Evolutionary conservation across 2,888 invertebrate species (phyloP).

Genomic region (Sicus ferrugineus): DNA sequence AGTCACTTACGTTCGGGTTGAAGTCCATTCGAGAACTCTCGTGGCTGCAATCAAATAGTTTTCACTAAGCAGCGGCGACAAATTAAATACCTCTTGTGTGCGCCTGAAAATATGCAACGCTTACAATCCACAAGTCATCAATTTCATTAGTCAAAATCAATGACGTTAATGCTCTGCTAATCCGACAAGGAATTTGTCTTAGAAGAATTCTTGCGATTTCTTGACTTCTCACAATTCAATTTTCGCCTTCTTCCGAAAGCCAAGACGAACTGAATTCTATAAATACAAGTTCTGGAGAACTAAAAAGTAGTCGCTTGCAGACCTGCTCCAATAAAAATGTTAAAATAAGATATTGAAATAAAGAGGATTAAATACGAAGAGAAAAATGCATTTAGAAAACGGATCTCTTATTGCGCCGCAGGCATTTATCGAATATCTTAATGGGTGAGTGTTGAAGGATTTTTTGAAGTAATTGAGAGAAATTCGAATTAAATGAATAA

Average conservation of each 20-base stretch:
- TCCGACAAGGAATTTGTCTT: slow-evolving; percentile 24
- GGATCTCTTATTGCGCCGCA: slow-evolving; percentile 37
- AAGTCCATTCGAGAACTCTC: too few species aligned
- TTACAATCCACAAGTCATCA: not conserved
- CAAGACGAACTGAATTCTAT: not conserved
- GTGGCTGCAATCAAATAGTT: too few species aligned
- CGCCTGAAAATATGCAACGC: slow-evolving; percentile 17
- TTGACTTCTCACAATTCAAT: not conserved
- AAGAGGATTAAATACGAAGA: not conserved
- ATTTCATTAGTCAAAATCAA: slow-evolving; percentile 10
- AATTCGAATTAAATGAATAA: not conserved
- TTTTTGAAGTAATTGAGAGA: too few species aligned
- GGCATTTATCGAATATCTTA: slow-evolving; percentile 35
- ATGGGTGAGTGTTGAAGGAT: too few species aligned
- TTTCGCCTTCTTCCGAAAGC: not conserved
- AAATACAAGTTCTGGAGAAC: not conserved
- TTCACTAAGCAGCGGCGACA: too few species aligned
- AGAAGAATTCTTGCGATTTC: slow-evolving; percentile 23
- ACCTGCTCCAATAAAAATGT: not conserved
- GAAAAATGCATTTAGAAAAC: slow-evolving; percentile 35
- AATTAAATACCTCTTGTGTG: slow-evolving; percentile 40
- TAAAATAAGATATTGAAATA: not conserved
- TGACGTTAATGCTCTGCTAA: slow-evolving; percentile 21
- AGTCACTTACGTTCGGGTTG: too few species aligned
- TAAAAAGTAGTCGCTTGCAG: not conserved